A percentile compares a stretch with the other conserved stretches of the same genome.
Conservation (phyloP, 2,888 invertebrate genomes). For the Tineola bisselliella region DNA sequence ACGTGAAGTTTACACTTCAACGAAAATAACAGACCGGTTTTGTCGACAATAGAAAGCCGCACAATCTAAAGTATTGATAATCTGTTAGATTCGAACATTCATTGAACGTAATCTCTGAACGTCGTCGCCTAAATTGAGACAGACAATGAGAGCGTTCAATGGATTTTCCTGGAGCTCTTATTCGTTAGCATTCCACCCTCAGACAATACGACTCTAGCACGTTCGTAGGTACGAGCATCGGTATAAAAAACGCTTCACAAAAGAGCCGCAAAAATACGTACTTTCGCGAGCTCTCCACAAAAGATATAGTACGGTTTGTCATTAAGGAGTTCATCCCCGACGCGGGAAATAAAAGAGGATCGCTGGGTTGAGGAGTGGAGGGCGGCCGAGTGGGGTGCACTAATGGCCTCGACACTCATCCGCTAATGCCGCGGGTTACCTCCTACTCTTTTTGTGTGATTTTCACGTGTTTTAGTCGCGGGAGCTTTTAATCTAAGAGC, state of each 20-base stretch:
- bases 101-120: neutral
- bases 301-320: conserved; percentile 69
- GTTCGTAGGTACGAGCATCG: conserved; percentile 26
- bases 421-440: conserved; percentile 68
- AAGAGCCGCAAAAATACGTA: conserved; percentile 67
- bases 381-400: conserved; percentile 41
- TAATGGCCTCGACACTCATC: conserved; percentile 69
- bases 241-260: conserved; percentile 63
- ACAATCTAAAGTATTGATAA: neutral
- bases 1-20: no score
- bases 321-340: conserved; percentile 69
- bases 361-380: conserved; percentile 36
- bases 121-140: neutral
- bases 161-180: neutral
- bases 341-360: conserved; percentile 68
- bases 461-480: conserved; percentile 66
- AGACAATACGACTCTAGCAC: conserved; percentile 11
- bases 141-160: conserved; percentile 12
- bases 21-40: no score
- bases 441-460: conserved; percentile 60
- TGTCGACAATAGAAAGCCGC: neutral
- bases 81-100: neutral
- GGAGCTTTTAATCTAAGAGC: conserved; percentile 61
- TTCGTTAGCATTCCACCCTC: conserved; percentile 13
- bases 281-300: conserved; percentile 66